These are phyloP conservation scores for Myrmecophaga tridactyla DNA, from an alignment of 2,113 vertebrate species.

Conservation along the genomic window DNA sequence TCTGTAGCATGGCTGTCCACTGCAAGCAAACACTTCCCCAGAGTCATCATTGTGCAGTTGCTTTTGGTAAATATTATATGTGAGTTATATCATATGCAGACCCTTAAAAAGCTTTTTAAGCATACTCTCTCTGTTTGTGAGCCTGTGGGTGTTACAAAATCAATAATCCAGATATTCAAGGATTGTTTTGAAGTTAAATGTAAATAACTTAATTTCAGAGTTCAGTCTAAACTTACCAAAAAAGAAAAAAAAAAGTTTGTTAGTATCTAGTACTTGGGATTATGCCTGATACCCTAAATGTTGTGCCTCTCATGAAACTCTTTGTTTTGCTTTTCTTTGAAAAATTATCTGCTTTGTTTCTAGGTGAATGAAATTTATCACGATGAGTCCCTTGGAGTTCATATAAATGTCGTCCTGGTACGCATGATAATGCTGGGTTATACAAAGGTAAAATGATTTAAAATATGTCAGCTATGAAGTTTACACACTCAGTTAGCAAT, in stretches of 20 bases:
- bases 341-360: neutral
- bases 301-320: neutral
- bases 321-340: neutral
- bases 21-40: neutral
- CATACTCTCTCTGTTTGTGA: neutral
- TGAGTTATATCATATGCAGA: neutral
- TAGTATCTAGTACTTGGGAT: neutral
- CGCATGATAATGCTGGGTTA: slow-evolving; percentile 99
- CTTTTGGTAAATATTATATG: neutral
- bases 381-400: slow-evolving; percentile 94
- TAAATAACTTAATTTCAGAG: neutral
- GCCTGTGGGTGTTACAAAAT: neutral
- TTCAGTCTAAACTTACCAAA: neutral
- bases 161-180: neutral
- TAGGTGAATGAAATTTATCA: slow-evolving; percentile 99
- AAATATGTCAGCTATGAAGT: neutral
- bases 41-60: neutral
- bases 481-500: neutral
- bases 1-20: rapidly evolving
- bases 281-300: neutral
- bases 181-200: neutral
- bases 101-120: neutral
- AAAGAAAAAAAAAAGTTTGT: neutral
- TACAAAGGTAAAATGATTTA: slow-evolving; percentile 88
- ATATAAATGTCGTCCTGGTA: slow-evolving; percentile 98